Conservation (phyloP, 2,113 vertebrate species). For the Nyctibius bracteatus region DNA sequence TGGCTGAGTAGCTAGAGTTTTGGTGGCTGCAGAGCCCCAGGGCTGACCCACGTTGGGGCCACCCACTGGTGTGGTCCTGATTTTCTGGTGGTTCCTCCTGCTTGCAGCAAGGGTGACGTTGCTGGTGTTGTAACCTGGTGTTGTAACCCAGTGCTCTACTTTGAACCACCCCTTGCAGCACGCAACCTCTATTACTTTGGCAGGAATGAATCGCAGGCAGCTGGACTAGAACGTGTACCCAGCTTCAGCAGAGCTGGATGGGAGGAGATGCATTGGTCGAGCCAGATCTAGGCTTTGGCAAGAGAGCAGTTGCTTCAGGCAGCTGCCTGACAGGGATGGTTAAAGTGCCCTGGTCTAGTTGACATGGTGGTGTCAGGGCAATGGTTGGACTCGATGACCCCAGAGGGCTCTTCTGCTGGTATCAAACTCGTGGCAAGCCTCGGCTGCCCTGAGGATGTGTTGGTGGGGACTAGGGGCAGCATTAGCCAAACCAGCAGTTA, state of each 20-base stretch:
- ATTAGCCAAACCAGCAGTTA: neutral
- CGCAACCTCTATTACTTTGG: neutral
- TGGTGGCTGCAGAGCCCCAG: neutral
- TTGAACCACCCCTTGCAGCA: neutral
- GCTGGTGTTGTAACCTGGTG: neutral
- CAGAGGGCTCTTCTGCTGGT: too few relatives aligned
- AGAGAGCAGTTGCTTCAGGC: neutral
- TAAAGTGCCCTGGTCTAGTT: too few relatives aligned
- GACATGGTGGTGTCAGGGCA: too few relatives aligned
- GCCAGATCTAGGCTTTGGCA: neutral
- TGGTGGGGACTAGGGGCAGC: neutral
- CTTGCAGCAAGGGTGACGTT: neutral
- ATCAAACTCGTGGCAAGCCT: neutral
- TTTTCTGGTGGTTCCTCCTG: neutral
- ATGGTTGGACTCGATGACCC: too few relatives aligned
- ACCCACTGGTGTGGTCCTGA: rapidly evolving
- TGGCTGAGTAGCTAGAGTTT: neutral
- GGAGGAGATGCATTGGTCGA: neutral
- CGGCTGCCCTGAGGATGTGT: neutral
- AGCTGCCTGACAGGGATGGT: neutral
- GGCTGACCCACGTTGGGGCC: neutral
- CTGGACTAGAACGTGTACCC: neutral
- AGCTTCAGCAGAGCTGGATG: neutral
- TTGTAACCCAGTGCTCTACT: neutral
- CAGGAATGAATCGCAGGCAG: neutral